Conservation (phyloP, 1,140 invertebrate species). For the Apis laboriosa region DNA sequence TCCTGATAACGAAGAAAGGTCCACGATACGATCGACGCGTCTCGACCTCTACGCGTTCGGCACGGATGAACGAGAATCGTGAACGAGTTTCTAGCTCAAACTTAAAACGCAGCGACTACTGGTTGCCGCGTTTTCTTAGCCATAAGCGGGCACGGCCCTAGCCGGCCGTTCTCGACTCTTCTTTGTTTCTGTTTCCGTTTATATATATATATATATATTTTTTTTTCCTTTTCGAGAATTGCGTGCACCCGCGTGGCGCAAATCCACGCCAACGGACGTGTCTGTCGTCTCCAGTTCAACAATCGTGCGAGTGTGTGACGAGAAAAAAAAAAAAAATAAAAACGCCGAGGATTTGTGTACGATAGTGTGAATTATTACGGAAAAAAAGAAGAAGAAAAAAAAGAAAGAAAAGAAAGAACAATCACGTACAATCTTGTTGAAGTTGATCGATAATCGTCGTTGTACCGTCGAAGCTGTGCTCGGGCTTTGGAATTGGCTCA, state of each 20-base stretch:
- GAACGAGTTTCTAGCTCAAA: conserved; percentile 55
- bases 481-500: conserved; percentile 40
- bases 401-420: no score
- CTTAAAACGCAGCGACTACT: conserved; percentile 38
- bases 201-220: background rate
- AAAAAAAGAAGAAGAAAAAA: no score
- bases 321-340: no score
- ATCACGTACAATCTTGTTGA: conserved; percentile 30
- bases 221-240: conserved; percentile 11
- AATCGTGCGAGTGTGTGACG: conserved; percentile 8
- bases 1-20: conserved; percentile 9
- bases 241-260: conserved; percentile 30
- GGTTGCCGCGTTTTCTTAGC: conserved; percentile 49
- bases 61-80: background rate
- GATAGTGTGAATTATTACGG: conserved; percentile 40
- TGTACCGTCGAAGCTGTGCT: conserved; percentile 36
- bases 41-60: background rate
- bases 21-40: conserved; percentile 1
- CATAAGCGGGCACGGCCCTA: conserved; percentile 46
- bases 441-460: conserved; percentile 47
- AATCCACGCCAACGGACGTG: conserved; percentile 6
- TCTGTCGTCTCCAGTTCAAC: background rate
- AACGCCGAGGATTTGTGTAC: conserved; percentile 34
- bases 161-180: conserved; percentile 4
- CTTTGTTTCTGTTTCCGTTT: conserved; percentile 53